Base-by-base conservation (phyloP, 2,113 vertebrate species). In the Sphyrna mokarran region DNA sequence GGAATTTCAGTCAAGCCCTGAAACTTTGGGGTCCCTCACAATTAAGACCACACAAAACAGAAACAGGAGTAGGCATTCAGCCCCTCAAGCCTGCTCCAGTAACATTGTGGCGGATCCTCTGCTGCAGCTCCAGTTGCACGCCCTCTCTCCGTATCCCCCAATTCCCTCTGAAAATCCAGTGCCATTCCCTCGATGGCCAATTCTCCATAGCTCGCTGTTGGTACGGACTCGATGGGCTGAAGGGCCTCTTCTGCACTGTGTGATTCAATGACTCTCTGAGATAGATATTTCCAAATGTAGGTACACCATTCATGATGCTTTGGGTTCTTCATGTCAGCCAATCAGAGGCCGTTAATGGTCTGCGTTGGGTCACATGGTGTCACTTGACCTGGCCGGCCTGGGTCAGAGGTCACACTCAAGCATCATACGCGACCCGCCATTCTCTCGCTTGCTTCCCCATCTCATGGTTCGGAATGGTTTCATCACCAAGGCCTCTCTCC, bases 401-500 rank as follows among this genome's bases (percentile, higher is more conserved):
- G 76, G 76, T 78, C 33, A 78, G 76, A n/a, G 76, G 33, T 37
- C 76, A 14, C 1, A 33, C 2, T 37, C 33, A 78, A 4, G 3
- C 76, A 11, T 33, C 63, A 13, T 0, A 2, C 8, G 63, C 9
- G 14, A 3, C 76, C 76, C 11, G 33, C 9, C 72, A 33, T 13
- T 0, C 61, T 40, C 7, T 66, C 10, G 78, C 40, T 20, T 13
- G 48, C 78, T 94, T 33, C 93, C 93, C 29, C 48, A 20, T 66
- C n/a, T 22, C 96, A 70, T 72, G 40, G 33, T 63, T 58, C 63
- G 68, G 63, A 63, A 96, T 26, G 1, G 96, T 61, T 96, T 37
- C 96, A 72, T 97, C 9, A 97, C 96, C 96, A 7, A 80, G 20
- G 20, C 48, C 96, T 95, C 96, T 70, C 63, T 95, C 86, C 72